These are phyloP conservation scores for Caenorhabditis latens DNA, from an alignment of 1,140 invertebrate genomes.

Conservation along the genomic window DNA sequence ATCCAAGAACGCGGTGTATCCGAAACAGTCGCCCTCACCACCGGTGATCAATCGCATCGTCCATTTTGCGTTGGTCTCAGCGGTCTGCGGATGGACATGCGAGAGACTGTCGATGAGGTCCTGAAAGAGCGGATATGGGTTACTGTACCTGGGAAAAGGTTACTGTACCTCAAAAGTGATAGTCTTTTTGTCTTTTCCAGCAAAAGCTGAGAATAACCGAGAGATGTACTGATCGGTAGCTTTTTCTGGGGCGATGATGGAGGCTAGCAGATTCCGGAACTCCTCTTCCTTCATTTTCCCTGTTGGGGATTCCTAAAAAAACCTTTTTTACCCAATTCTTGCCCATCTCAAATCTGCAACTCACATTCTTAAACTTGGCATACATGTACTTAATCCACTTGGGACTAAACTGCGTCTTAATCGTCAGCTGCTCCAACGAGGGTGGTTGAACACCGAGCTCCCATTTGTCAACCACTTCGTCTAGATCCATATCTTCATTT, in stretches of 20 bases:
- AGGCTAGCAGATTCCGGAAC: constrained; percentile 61
- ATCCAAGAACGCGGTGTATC: constrained; percentile 63
- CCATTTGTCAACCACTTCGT: constrained; percentile 71
- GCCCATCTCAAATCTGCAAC: not conserved
- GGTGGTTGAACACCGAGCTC: constrained; percentile 73
- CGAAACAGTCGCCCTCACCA: constrained; percentile 61
- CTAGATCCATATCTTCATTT: constrained; percentile 64
- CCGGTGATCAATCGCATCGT: constrained; percentile 72
- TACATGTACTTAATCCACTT: constrained; percentile 76
- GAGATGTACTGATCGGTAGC: constrained; percentile 72
- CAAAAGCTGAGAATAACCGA: constrained; percentile 72
- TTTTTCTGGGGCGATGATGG: constrained; percentile 55
- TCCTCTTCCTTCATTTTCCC: constrained; percentile 74
- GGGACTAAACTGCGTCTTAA: constrained; percentile 66
- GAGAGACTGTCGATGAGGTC: constrained; percentile 71
- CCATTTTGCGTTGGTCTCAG: constrained; percentile 72
- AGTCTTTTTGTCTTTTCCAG: constrained; percentile 65
- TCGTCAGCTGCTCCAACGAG: constrained; percentile 62
- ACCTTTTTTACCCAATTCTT: not conserved
- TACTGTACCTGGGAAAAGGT: too few relatives aligned
- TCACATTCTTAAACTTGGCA: constrained; percentile 73
- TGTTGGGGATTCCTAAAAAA: constrained; percentile 73
- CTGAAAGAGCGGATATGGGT: constrained; percentile 56
- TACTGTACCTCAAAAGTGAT: constrained; percentile 73
- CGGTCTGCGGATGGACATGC: constrained; percentile 65